Evolutionary conservation across 2,888 invertebrate genomes (phyloP).

Genomic region (Amphipyra tragopoginis): DNA sequence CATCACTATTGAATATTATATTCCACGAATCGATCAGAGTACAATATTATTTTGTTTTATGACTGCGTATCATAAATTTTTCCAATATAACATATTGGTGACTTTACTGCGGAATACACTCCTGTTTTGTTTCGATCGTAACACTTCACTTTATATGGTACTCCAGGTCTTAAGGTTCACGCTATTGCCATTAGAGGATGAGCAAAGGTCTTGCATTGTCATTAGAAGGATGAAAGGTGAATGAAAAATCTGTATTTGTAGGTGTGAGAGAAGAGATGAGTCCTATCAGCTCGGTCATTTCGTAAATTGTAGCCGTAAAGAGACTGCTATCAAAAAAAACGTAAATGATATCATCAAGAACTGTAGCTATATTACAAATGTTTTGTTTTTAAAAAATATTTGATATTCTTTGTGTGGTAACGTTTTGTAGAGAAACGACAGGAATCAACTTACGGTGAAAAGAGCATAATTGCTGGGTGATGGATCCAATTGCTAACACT

Average conservation of each 20-base stretch:
- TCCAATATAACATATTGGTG: slow-evolving; percentile 51
- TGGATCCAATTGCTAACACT: too few relatives aligned
- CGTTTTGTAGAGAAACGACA: too few relatives aligned
- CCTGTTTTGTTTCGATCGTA: slow-evolving; percentile 32
- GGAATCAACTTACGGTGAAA: too few relatives aligned
- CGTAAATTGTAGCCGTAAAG: too few relatives aligned
- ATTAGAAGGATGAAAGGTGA: background rate
- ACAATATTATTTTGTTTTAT: slow-evolving; percentile 45
- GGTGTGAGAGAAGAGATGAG: too few relatives aligned
- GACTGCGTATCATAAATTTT: slow-evolving; percentile 44
- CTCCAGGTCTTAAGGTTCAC: slow-evolving; percentile 36
- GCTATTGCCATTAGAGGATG: slow-evolving; percentile 7
- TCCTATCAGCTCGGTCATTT: too few relatives aligned
- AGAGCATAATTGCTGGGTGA: too few relatives aligned
- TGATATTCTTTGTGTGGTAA: too few relatives aligned
- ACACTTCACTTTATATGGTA: slow-evolving; percentile 37
- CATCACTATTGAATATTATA: slow-evolving; percentile 14
- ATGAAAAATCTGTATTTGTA: background rate
- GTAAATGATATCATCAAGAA: too few relatives aligned
- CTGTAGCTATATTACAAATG: too few relatives aligned
- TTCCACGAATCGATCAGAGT: slow-evolving; percentile 33
- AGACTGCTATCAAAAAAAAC: too few relatives aligned
- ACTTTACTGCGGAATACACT: slow-evolving; percentile 21
- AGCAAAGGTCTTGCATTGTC: background rate
- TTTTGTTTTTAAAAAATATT: too few relatives aligned